Evolutionary conservation across 2,113 vertebrate genomes (phyloP).

Genomic region (Rhinoptilus africanus): DNA sequence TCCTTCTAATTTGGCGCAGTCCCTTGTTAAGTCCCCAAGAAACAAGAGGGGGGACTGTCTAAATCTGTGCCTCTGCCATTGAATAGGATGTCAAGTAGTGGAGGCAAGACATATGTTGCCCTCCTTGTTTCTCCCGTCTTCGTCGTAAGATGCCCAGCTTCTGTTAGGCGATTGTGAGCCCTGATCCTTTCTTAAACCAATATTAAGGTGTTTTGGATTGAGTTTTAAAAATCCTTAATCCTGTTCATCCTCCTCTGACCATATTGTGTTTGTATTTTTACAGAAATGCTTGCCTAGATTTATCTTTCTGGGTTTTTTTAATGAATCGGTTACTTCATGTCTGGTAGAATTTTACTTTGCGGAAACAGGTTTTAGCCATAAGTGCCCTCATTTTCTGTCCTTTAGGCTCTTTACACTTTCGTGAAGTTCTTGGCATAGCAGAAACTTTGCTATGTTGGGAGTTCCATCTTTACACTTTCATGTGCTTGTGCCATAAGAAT

Average conservation of each 20-base stretch:
- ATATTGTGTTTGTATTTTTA: background rate
- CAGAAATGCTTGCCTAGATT: background rate
- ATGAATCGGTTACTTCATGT: background rate
- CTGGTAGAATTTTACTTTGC: background rate
- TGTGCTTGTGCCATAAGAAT: background rate
- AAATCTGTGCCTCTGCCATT: background rate
- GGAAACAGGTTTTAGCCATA: background rate
- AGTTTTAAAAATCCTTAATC: slow-evolving; percentile 6
- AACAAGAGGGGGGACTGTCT: background rate
- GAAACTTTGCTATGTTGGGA: background rate
- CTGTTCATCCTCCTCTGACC: background rate
- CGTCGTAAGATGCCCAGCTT: background rate
- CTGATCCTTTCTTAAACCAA: background rate
- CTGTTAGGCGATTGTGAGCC: background rate
- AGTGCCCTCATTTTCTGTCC: background rate
- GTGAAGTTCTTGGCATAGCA: background rate
- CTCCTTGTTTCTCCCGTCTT: background rate
- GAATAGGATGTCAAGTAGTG: background rate
- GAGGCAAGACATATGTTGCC: background rate
- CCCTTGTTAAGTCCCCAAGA: background rate
- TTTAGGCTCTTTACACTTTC: background rate
- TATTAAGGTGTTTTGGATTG: background rate
- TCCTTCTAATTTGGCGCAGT: background rate
- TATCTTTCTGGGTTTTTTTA: background rate
- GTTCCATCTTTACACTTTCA: background rate